Percentiles rank a stretch among this genome's conserved stretches.
Evolutionary conservation across 2,797 vertebrate species (phyloP).

Genomic region (Adelosebastes latens): DNA sequence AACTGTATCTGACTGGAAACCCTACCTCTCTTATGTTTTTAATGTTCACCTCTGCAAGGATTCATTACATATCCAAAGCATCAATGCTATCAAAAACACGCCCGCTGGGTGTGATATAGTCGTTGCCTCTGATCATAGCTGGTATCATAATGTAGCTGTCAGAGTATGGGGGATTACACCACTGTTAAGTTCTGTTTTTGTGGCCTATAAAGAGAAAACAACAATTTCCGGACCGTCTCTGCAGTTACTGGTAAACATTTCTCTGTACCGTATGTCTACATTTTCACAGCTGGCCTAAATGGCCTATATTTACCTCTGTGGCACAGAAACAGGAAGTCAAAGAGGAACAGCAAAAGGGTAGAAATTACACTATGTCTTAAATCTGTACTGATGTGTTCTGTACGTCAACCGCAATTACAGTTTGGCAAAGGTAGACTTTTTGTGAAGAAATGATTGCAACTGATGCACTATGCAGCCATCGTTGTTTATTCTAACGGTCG

Average conservation of each 20-base stretch:
- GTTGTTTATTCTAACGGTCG: conserved; percentile 21
- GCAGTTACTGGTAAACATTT: conserved; percentile 44
- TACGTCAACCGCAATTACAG: not conserved
- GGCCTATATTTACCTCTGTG: conserved; percentile 48
- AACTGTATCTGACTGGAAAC: conserved; percentile 53
- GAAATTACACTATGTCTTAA: conserved; percentile 45
- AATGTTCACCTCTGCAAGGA: conserved; percentile 50
- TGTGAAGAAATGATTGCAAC: not conserved
- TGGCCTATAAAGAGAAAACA: conserved; percentile 35
- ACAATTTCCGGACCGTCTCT: conserved; percentile 19
- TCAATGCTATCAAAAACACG: conserved; percentile 37
- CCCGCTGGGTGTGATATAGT: conserved; percentile 58
- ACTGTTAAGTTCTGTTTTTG: conserved; percentile 58
- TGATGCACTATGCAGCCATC: conserved; percentile 46
- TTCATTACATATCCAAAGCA: conserved; percentile 52
- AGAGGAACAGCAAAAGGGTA: conserved; percentile 19
- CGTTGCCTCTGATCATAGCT: conserved; percentile 64
- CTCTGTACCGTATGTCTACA: conserved; percentile 44
- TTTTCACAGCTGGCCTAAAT: conserved; percentile 24
- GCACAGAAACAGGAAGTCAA: conserved; percentile 39
- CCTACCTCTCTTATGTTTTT: conserved; percentile 71
- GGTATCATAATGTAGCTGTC: conserved; percentile 57
- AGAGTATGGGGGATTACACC: conserved; percentile 49
- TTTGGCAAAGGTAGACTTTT: conserved; percentile 3
- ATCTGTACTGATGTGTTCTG: not conserved